A percentile compares a stretch with the other conserved stretches of the same genome.
Evolutionary conservation across 2,113 vertebrate genomes (phyloP).

Genomic region (Beaufortia kweichowensis): DNA sequence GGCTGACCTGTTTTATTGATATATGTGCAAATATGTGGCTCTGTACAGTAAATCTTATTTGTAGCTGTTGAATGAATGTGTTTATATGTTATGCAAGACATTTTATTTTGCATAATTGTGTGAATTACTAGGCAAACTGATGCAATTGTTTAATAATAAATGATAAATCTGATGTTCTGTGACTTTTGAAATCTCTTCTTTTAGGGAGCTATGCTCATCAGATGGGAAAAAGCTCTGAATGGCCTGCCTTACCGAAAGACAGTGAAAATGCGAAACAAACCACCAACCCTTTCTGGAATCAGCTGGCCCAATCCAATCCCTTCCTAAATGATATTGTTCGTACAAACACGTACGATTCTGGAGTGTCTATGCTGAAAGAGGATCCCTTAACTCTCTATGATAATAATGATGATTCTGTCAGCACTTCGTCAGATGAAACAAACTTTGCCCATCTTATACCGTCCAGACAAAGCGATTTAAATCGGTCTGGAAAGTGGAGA

Average conservation of each 20-base stretch:
- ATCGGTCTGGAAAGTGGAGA: conserved; percentile 81
- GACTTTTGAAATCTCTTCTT: conserved; percentile 26
- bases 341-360: conserved; percentile 65
- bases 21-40: too few relatives aligned
- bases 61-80: too few relatives aligned
- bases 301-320: conserved; percentile 88
- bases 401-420: conserved; percentile 74
- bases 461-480: conserved; percentile 67
- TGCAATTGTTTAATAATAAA: too few relatives aligned
- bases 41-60: too few relatives aligned
- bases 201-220: conserved; percentile 60
- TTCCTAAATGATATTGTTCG: conserved; percentile 88
- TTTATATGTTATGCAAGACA: neutral
- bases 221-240: conserved; percentile 55
- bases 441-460: conserved; percentile 73
- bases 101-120: too few relatives aligned
- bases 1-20: too few relatives aligned
- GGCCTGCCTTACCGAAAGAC: conserved; percentile 62
- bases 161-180: neutral
- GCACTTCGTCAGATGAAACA: conserved; percentile 87
- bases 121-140: neutral
- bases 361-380: conserved; percentile 73
- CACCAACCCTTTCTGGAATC: conserved; percentile 90
- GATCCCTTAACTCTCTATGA: conserved; percentile 69
- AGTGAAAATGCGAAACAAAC: conserved; percentile 60